Conservation (phyloP, 2,797 vertebrate species). For the Caiman crocodilus region DNA sequence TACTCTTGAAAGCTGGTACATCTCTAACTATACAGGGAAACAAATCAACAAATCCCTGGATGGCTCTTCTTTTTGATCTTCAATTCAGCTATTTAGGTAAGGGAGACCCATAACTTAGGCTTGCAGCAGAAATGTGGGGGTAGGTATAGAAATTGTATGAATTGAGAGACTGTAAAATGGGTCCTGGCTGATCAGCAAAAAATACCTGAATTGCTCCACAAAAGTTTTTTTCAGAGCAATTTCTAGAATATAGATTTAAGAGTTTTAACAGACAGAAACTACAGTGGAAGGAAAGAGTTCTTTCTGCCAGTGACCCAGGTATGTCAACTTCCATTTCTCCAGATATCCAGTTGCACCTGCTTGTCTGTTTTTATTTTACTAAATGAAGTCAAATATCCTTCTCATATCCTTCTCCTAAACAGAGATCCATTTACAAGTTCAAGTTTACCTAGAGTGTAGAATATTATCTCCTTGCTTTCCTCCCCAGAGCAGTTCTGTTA, state of each 20-base stretch:
- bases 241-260: background rate
- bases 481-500: background rate
- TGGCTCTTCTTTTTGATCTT: background rate
- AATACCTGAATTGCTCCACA: background rate
- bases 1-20: background rate
- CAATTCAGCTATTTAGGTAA: constrained; percentile 28
- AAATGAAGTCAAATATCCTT: background rate
- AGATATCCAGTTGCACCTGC: too few relatives aligned
- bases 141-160: constrained; percentile 1
- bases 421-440: too few relatives aligned
- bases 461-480: background rate
- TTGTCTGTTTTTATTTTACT: background rate
- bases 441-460: background rate
- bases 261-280: background rate
- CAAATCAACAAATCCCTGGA: background rate
- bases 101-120: constrained; percentile 40
- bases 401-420: too few relatives aligned
- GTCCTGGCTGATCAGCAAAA: background rate
- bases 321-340: too few relatives aligned
- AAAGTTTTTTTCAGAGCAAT: background rate
- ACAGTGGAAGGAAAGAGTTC: background rate
- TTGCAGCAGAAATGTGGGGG: background rate
- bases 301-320: background rate
- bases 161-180: constrained; percentile 2
- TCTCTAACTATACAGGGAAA: constrained; percentile 32